Conservation (phyloP, 2,888 invertebrate genomes). For the Gandaritis pyraliata region DNA sequence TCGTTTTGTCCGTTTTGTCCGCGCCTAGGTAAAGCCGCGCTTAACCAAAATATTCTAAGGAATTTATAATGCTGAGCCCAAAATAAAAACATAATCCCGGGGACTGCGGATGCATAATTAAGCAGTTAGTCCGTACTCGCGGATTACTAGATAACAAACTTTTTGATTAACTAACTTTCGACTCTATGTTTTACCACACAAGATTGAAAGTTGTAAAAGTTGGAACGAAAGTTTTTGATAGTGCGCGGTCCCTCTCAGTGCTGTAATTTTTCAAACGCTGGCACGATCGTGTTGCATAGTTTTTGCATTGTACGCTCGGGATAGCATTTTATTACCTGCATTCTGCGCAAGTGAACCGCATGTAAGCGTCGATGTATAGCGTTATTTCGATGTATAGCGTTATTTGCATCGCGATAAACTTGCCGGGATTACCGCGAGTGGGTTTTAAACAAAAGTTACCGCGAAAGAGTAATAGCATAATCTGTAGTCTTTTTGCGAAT, state of each 20-base stretch:
- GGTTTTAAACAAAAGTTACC: slow-evolving; percentile 36
- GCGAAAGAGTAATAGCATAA: slow-evolving; percentile 34
- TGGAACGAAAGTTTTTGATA: slow-evolving; percentile 28
- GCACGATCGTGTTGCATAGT: slow-evolving; percentile 24
- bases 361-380: slow-evolving; percentile 34
- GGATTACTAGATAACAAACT: slow-evolving; percentile 54
- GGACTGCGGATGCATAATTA: slow-evolving; percentile 68
- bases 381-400: slow-evolving; percentile 34
- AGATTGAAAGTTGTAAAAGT: slow-evolving; percentile 12
- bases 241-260: slow-evolving; percentile 34
- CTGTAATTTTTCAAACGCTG: slow-evolving; percentile 35
- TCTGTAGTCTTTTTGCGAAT: slow-evolving; percentile 36
- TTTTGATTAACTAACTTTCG: slow-evolving; percentile 14
- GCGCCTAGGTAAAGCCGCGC: slow-evolving; percentile 54
- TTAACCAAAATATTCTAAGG: slow-evolving; percentile 65
- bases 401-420: slow-evolving; percentile 39
- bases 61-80: slow-evolving; percentile 67
- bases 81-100: slow-evolving; percentile 72
- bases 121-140: slow-evolving; percentile 66
- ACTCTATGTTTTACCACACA: slow-evolving; percentile 8
- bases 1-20: slow-evolving; percentile 21
- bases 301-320: slow-evolving; percentile 33
- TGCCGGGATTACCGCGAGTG: slow-evolving; percentile 37
- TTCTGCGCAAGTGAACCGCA: slow-evolving; percentile 11
- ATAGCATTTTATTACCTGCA: slow-evolving; percentile 27